Percentiles rank a stretch among this genome's conserved stretches.
Evolutionary conservation across 2,113 vertebrate genomes (phyloP).

Genomic region (Nipponia nippon): DNA sequence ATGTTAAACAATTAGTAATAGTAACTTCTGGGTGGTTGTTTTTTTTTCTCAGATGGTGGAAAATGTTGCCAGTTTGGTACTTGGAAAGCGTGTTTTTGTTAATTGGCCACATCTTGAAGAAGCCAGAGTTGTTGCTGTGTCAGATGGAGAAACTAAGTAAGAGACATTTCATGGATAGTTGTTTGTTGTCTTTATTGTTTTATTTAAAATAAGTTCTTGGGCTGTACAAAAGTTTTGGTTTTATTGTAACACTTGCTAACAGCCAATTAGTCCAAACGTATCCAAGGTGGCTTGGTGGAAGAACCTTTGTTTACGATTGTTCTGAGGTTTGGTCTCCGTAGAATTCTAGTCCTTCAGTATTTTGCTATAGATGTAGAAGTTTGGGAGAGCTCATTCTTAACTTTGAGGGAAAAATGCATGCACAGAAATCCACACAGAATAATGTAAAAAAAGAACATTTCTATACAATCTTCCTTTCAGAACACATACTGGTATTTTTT

Average conservation of each 20-base stretch:
- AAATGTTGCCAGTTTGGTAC: slow-evolving; percentile 74
- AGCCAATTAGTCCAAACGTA: background rate
- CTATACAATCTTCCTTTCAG: background rate
- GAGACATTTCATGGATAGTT: slow-evolving; percentile 11
- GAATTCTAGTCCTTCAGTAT: background rate
- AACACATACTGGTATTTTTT: background rate
- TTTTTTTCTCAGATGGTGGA: slow-evolving; percentile 78
- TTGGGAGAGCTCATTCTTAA: background rate
- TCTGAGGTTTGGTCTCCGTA: background rate
- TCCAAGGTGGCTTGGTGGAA: background rate
- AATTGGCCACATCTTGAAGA: slow-evolving; percentile 99
- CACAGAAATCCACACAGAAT: background rate
- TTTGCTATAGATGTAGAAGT: background rate
- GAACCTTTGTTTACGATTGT: background rate
- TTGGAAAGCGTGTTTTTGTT: slow-evolving; percentile 90
- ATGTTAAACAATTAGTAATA: background rate
- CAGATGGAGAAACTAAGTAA: slow-evolving; percentile 93
- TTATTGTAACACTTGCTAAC: background rate
- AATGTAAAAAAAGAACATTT: background rate
- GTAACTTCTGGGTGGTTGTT: background rate
- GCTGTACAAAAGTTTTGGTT: background rate
- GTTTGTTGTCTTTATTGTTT: background rate
- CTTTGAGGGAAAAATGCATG: background rate
- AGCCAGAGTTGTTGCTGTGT: slow-evolving; percentile 89
- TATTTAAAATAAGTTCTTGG: background rate